phyloP scores from a whole-genome alignment of 2,888 invertebrate genomes.

The Acanthococcus lagerstroemiae region DNA sequence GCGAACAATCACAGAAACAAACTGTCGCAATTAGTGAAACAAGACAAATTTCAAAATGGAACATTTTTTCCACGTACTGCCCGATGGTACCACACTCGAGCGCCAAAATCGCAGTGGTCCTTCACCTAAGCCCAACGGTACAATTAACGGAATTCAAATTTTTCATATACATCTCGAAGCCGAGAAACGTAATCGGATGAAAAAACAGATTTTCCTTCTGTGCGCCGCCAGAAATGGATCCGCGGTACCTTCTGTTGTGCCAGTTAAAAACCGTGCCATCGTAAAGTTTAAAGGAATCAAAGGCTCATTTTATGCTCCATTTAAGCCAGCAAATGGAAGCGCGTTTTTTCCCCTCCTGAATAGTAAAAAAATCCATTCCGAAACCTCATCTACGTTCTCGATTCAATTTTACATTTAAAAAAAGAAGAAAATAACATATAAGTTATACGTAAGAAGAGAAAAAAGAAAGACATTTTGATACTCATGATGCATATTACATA shows the following conservation, averaged over 20 bases:
- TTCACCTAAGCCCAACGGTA: no score
- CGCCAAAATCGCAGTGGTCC: no score
- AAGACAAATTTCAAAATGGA: no score
- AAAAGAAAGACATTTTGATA: no score
- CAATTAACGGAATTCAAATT: not conserved
- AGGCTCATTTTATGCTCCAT: slow-evolving; percentile 27
- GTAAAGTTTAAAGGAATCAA: slow-evolving; percentile 27
- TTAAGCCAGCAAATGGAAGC: slow-evolving; percentile 22
- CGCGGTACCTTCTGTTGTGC: slow-evolving; percentile 12
- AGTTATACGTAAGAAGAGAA: no score
- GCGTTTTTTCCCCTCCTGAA: not conserved
- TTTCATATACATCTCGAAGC: not conserved
- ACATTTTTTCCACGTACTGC: no score
- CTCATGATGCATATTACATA: no score
- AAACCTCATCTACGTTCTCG: slow-evolving; percentile 3
- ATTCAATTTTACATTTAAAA: slow-evolving; percentile 21
- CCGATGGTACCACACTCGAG: no score
- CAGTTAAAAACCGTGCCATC: slow-evolving; percentile 24
- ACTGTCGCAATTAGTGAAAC: no score
- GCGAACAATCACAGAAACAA: no score
- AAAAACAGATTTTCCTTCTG: slow-evolving; percentile 7
- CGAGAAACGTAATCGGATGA: slow-evolving; percentile 14
- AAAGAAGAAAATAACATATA: no score
- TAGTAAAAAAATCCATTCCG: slow-evolving; percentile 6
- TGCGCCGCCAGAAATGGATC: not conserved